Percentiles rank a stretch among this genome's conserved stretches.
phyloP scores from a whole-genome alignment of 2,113 vertebrate species.

The Todiramphus saurophagus region DNA sequence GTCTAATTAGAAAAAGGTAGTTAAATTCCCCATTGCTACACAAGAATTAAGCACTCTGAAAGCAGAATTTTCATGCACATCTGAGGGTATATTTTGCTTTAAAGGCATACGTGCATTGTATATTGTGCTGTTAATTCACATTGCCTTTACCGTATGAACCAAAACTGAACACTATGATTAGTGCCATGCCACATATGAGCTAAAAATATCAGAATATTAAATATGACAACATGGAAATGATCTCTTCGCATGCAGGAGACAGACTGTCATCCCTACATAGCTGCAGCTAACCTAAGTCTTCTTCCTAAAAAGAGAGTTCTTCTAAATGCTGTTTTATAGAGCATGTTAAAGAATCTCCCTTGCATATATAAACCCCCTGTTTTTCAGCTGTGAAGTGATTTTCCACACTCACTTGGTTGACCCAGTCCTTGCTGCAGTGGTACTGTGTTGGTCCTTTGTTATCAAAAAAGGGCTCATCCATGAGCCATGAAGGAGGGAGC shows the following conservation, averaged over 20 bases:
- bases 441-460: background rate
- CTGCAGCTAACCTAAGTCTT: background rate
- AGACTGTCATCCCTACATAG: background rate
- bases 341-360: background rate
- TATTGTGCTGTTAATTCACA: background rate
- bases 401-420: background rate
- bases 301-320: background rate
- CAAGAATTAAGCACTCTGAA: background rate
- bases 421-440: background rate
- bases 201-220: background rate
- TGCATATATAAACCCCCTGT: background rate
- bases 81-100: background rate
- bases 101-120: background rate
- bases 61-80: background rate
- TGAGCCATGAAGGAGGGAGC: fast-evolving
- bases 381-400: background rate
- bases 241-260: background rate
- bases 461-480: fast-evolving
- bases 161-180: background rate
- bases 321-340: background rate
- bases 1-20: background rate
- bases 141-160: background rate
- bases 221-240: background rate
- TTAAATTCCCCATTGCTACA: background rate
- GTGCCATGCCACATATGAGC: background rate